Conservation (phyloP, 2,797 vertebrate species). For the Pantherophis alleghaniensis region DNA sequence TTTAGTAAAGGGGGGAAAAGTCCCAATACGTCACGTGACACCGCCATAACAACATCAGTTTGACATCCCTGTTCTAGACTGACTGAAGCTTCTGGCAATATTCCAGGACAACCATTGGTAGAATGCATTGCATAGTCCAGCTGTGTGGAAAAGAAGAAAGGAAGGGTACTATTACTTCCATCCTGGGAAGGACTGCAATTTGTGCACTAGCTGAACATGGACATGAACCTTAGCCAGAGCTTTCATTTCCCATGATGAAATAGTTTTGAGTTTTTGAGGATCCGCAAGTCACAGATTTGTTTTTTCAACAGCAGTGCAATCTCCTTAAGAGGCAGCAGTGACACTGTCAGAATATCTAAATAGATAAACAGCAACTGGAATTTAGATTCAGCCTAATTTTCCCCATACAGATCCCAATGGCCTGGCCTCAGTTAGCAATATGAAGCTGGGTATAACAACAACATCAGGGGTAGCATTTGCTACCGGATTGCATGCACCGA, state of each 20-base stretch:
- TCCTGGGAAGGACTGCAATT: not conserved
- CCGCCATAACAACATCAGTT: no score
- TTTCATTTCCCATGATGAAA: not conserved
- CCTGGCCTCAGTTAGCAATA: not conserved
- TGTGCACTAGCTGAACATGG: not conserved
- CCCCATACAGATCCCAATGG: not conserved
- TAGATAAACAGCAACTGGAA: not conserved
- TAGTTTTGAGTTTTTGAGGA: not conserved
- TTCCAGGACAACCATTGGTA: not conserved
- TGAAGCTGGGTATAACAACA: not conserved
- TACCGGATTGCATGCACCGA: no score
- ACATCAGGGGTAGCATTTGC: no score
- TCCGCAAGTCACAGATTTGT: not conserved
- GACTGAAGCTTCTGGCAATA: not conserved
- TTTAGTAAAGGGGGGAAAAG: no score
- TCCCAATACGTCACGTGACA: no score
- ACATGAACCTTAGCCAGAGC: not conserved
- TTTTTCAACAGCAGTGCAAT: not conserved
- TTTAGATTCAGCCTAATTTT: not conserved
- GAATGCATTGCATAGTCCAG: not conserved
- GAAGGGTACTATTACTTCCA: not conserved
- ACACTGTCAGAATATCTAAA: not conserved
- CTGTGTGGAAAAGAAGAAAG: not conserved
- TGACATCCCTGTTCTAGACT: not conserved
- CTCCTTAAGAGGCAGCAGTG: not conserved